Evolutionary conservation across 2,797 vertebrate genomes (phyloP), one percentile per base, ranked within the genome.

Genomic region (Halcyon leucocephala): DNA sequence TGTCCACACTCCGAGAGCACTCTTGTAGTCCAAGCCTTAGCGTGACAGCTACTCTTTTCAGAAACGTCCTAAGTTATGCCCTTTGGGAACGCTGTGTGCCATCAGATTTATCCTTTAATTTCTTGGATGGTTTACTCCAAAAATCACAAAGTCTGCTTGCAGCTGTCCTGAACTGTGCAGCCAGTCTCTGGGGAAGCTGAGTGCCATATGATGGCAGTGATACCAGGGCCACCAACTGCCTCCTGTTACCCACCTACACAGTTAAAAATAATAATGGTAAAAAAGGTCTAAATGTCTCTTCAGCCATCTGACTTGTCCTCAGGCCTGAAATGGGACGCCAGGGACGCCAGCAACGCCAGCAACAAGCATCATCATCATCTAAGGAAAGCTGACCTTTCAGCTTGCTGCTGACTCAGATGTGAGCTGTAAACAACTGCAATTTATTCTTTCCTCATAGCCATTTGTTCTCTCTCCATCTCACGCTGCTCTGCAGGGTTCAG

Each of bases 371-470:
- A 86, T 81, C 73, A 66, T 96, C 55, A 62, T 92, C 52, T 1
- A 0, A 35, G n/a, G 62, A 84, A 51, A 89, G 58, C 48, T 90
- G 84, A 95, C 78, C 93, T 91, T 97, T 77, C 49, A 62, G 86
- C 79, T 71, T 6, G 51, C 6, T 60, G 74, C 93, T 74, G 82
- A 83, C 90, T 94, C 94, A 85, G 44, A 90, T 33, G 16, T 0
- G 7, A 94, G 82, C 87, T 97, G 82, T 83, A 95, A 97, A 96
- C 88, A 91, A 85, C 77, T 83, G 62, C 74, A 60, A 42, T 60
- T 87, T 85, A 57, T 62, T 92, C 73, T 61, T 85, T 42, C 73
- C 55, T 84, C 0, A 0, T 12, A 77, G 39, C 39, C 37, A 64
- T 86, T 95, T 90, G 51, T 64, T 87, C 77, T 64, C 49, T 55